These are phyloP conservation scores for Thalpophila matura DNA, from an alignment of 2,888 invertebrate species.

Conservation along the genomic window DNA sequence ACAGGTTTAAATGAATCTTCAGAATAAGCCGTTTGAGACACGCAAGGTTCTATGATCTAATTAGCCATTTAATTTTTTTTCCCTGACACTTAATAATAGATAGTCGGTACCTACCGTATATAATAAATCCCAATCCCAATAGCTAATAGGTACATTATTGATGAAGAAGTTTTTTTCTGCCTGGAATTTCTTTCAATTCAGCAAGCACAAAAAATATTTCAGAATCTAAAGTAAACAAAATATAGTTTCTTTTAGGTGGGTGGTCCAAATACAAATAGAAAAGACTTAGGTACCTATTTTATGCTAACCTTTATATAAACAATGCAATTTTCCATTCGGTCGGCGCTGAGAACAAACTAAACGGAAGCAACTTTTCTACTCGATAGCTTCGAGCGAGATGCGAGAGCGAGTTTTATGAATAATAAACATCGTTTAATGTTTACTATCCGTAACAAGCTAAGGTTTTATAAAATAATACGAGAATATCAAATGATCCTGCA, in stretches of 20 bases:
- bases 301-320: constrained; percentile 58
- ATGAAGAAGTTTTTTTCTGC: too few relatives aligned
- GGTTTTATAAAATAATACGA: constrained; percentile 17
- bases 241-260: constrained; percentile 25
- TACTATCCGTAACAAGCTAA: constrained; percentile 42
- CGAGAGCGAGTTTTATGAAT: constrained; percentile 64
- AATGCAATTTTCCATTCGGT: constrained; percentile 70
- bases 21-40: constrained; percentile 19
- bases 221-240: constrained; percentile 42
- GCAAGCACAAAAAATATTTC: constrained; percentile 5
- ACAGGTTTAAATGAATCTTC: constrained; percentile 15
- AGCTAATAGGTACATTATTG: too few relatives aligned
- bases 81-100: too few relatives aligned
- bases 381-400: constrained; percentile 57
- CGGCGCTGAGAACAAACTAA: constrained; percentile 62
- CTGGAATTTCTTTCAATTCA: too few relatives aligned
- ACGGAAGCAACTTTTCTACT: constrained; percentile 67
- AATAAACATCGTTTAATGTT: constrained; percentile 63
- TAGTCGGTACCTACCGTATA: too few relatives aligned
- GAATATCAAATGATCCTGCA: constrained; percentile 27
- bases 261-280: constrained; percentile 41
- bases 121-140: too few relatives aligned
- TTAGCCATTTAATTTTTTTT: too few relatives aligned
- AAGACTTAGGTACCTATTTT: constrained; percentile 45
- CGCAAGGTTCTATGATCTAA: constrained; percentile 15